phyloP scores from a whole-genome alignment of 2,888 invertebrate species.

The Osmoderma eremita region DNA sequence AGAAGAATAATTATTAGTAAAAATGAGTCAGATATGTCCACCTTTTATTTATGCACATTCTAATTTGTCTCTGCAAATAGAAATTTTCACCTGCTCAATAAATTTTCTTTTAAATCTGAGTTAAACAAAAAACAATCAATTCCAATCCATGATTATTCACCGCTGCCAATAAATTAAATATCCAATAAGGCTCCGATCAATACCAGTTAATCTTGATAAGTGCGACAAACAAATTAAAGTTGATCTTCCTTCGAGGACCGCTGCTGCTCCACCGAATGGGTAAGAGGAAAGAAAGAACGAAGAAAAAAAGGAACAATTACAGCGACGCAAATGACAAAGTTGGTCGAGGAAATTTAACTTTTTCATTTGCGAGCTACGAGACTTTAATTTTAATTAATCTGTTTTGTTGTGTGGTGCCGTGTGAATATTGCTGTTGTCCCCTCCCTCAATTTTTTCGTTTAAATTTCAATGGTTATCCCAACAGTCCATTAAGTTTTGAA shows the following conservation, averaged over 20 bases:
- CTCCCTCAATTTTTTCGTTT: constrained; percentile 5
- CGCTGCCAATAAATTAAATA: not conserved
- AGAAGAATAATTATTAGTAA: too few species aligned
- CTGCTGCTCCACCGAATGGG: not conserved
- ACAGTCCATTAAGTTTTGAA: not conserved
- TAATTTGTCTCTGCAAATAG: too few species aligned
- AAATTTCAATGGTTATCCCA: not conserved
- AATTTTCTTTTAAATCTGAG: too few species aligned
- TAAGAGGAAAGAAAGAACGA: constrained; percentile 5
- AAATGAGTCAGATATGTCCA: too few species aligned
- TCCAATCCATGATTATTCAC: not conserved
- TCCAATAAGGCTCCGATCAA: not conserved
- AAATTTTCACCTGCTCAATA: too few species aligned
- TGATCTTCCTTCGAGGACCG: constrained; percentile 9
- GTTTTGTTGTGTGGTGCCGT: constrained; percentile 10
- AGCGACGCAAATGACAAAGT: constrained; percentile 19
- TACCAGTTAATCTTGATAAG: constrained; percentile 16
- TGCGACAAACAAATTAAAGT: constrained; percentile 32
- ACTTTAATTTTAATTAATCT: constrained; percentile 32
- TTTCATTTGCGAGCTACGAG: constrained; percentile 19
- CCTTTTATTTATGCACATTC: too few species aligned
- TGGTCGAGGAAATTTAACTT: constrained; percentile 7
- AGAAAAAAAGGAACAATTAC: constrained; percentile 28
- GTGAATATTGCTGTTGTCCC: constrained; percentile 15
- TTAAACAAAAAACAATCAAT: too few species aligned